Conservation (phyloP, 2,797 vertebrate genomes). For the Tamandua tetradactyla region DNA sequence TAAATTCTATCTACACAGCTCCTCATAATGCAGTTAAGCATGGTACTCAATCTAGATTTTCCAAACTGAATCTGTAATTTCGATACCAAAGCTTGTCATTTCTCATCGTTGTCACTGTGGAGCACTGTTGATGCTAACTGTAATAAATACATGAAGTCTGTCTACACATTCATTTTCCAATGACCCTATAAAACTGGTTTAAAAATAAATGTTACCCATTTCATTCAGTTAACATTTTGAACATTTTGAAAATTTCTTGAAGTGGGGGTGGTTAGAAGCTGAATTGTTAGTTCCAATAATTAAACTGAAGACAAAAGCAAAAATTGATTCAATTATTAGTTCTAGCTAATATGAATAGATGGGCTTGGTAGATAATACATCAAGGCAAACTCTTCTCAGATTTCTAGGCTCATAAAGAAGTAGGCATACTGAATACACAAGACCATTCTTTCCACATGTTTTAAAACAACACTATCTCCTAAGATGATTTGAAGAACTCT, state of each 20-base stretch:
- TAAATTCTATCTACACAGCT: background rate
- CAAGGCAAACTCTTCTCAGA: background rate
- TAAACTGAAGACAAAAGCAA: slow-evolving; percentile 29
- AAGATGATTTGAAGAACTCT: background rate
- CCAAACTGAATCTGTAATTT: slow-evolving; percentile 56
- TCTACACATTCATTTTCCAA: background rate
- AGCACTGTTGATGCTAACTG: background rate
- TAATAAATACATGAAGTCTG: slow-evolving; percentile 49
- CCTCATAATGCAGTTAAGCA: slow-evolving; percentile 42
- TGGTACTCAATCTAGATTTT: slow-evolving; percentile 53
- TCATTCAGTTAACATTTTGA: slow-evolving; percentile 37
- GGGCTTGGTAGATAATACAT: background rate
- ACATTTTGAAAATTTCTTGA: too few species aligned
- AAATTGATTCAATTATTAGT: background rate
- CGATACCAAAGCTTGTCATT: slow-evolving; percentile 65
- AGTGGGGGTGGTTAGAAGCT: background rate
- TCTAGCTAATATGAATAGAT: background rate
- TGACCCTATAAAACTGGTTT: slow-evolving; percentile 14
- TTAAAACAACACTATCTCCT: background rate
- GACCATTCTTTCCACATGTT: background rate
- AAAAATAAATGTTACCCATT: background rate
- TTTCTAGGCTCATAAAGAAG: background rate
- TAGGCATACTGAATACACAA: background rate
- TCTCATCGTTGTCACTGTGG: slow-evolving; percentile 44
- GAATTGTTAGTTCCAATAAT: background rate